Evolutionary conservation across 2,797 vertebrate genomes (phyloP).

Genomic region (Glossophaga mutica): DNA sequence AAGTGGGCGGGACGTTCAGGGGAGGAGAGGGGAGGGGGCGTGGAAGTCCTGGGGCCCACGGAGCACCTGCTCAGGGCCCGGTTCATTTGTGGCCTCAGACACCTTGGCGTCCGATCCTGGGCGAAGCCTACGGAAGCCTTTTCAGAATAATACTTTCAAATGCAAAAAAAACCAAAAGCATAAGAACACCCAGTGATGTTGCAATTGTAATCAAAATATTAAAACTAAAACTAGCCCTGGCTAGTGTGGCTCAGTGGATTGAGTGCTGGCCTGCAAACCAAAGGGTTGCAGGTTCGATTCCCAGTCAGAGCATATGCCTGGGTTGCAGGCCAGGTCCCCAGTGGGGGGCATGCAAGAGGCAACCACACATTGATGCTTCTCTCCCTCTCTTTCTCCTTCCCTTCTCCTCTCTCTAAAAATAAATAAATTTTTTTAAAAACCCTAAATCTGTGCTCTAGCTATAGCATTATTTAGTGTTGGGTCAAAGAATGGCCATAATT

Average conservation of each 20-base stretch:
- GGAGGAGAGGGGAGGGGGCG: neutral
- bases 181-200: neutral
- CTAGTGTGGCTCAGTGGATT: no score
- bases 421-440: no score
- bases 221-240: neutral
- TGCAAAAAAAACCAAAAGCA: neutral
- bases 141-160: neutral
- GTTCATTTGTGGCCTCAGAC: neutral
- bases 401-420: no score
- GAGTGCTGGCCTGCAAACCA: no score
- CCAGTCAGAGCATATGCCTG: no score
- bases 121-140: neutral
- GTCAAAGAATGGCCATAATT: neutral
- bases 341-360: no score
- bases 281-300: no score
- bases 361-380: no score
- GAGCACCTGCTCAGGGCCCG: neutral
- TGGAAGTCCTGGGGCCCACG: rapidly evolving
- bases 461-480: neutral
- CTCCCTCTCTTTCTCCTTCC: no score
- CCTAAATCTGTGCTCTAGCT: neutral
- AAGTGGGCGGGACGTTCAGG: neutral
- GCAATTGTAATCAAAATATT: neutral
- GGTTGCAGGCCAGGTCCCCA: no score
- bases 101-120: neutral